Evolutionary conservation across 37 sponge, comb jelly and placozoan genomes (phyloP).

Genomic region (Bolinopsis microptera): DNA sequence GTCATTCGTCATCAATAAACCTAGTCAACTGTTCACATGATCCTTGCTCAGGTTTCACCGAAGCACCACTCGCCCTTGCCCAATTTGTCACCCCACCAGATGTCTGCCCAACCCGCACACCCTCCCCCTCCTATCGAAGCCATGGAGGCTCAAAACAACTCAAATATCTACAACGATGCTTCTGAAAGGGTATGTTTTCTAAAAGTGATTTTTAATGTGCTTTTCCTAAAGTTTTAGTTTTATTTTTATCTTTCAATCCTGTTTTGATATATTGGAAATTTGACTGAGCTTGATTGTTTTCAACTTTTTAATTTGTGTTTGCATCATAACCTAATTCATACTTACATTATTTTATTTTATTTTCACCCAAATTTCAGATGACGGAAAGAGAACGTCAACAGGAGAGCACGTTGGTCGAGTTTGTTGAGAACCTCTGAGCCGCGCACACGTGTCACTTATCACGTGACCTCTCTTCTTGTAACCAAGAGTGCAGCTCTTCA

Average conservation of each 20-base stretch:
- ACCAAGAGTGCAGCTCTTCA: background rate
- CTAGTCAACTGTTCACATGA: too few relatives aligned
- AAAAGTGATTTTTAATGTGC: too few relatives aligned
- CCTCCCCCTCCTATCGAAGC: background rate
- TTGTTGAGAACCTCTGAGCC: constrained; percentile 48
- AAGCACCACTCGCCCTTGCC: constrained; percentile 51
- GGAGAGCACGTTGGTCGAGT: constrained; percentile 37
- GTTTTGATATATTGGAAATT: too few relatives aligned
- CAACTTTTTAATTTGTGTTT: too few relatives aligned
- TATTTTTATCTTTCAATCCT: background rate
- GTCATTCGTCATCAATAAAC: too few relatives aligned
- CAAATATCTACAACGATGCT: background rate
- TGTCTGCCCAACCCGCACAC: background rate
- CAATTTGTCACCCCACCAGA: background rate
- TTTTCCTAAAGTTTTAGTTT: too few relatives aligned
- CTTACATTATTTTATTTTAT: background rate
- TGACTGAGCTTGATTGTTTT: background rate
- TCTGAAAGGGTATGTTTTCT: background rate
- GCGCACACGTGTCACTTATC: background rate
- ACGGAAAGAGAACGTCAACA: background rate
- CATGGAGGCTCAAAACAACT: background rate
- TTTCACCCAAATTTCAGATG: background rate
- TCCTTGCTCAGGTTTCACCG: constrained; percentile 2
- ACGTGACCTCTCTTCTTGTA: background rate
- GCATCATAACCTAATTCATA: too few relatives aligned